phyloP scores from a whole-genome alignment of 2,888 invertebrate species.

The Scrobipalpa atriplicella region DNA sequence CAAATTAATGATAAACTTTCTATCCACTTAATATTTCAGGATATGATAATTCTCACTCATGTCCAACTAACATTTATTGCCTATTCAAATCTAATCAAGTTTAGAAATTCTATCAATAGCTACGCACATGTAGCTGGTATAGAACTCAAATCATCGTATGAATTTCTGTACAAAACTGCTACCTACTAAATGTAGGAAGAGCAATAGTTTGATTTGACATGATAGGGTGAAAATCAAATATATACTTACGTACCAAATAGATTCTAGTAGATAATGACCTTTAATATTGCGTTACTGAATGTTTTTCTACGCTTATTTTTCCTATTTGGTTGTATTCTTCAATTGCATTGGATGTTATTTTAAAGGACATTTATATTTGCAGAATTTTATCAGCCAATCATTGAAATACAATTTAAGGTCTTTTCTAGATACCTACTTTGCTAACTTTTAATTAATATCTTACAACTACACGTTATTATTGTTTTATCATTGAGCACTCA shows the following conservation, averaged over 20 bases:
- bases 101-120: constrained; percentile 1
- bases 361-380: no score
- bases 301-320: no score
- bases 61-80: constrained; percentile 57
- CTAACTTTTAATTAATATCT: no score
- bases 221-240: no score
- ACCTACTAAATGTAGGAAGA: not conserved
- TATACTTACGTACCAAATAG: no score
- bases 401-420: no score
- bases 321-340: no score
- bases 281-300: no score
- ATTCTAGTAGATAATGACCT: no score
- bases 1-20: constrained; percentile 1
- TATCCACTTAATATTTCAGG: constrained; percentile 17
- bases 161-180: not conserved
- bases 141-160: not conserved
- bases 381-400: no score
- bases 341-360: no score
- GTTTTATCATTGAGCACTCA: not conserved
- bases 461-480: not conserved
- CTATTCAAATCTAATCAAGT: not conserved
- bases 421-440: no score
- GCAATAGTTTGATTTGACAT: not conserved
- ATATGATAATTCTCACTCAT: constrained; percentile 80
- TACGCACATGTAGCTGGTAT: not conserved